These are phyloP conservation scores for Macrostomum cliftonense DNA, from an alignment of 2,888 invertebrate species.

Conservation along the genomic window DNA sequence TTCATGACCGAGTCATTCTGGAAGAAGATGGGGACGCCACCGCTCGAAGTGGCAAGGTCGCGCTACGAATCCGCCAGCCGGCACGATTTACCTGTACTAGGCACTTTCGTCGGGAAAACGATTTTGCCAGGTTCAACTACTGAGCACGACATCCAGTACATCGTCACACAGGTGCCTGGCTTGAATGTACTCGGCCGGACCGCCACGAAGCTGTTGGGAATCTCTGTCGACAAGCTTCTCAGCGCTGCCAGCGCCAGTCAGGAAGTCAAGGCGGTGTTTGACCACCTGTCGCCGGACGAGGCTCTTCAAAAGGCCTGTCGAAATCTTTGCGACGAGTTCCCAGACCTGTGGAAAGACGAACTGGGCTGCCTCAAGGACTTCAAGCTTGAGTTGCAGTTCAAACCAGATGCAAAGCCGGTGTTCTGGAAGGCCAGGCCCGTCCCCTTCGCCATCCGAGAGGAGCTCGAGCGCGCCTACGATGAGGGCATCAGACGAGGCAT, in stretches of 20 bases:
- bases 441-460: constrained; percentile 14
- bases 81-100: background rate
- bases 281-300: background rate
- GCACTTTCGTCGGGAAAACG: too few species aligned
- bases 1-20: too few species aligned
- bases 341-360: constrained; percentile 10
- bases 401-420: constrained; percentile 9
- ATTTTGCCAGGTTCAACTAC: too few species aligned
- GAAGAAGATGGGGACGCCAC: too few species aligned
- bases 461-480: too few species aligned
- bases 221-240: background rate
- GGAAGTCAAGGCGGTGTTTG: constrained; percentile 1
- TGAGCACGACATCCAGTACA: too few species aligned
- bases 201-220: constrained; percentile 5
- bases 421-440: constrained; percentile 15
- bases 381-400: too few species aligned
- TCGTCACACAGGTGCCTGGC: too few species aligned
- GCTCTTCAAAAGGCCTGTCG: background rate
- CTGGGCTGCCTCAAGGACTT: too few species aligned
- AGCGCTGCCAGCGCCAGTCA: too few species aligned
- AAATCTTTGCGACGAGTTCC: constrained; percentile 8
- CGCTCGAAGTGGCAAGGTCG: too few species aligned
- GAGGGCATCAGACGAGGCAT: too few species aligned
- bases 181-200: background rate
- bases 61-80: background rate